Evolutionary conservation across 1,140 invertebrate genomes (phyloP).

Genomic region (Lamellibrachia luymesi): DNA sequence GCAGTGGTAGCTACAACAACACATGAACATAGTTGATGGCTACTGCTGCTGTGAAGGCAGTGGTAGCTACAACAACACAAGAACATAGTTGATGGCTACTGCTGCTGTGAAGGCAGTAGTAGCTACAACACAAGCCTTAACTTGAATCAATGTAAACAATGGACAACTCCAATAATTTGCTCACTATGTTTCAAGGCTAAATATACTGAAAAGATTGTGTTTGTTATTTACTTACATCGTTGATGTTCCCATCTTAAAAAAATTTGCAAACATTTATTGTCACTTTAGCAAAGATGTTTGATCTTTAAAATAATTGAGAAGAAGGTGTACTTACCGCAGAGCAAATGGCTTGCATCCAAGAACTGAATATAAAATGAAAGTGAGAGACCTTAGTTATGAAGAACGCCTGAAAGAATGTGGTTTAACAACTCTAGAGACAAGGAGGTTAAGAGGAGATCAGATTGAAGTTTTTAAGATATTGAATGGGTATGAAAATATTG

Average conservation of each 20-base stretch:
- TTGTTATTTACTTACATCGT: background rate
- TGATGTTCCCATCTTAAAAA: background rate
- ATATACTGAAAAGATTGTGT: no score
- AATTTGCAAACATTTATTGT: background rate
- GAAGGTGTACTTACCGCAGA: background rate
- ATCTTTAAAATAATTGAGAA: background rate
- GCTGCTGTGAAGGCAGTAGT: background rate
- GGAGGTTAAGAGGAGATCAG: no score
- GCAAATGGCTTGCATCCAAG: slow-evolving; percentile 16
- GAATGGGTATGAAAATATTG: no score
- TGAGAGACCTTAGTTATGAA: no score
- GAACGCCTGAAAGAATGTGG: no score
- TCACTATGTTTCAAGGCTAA: no score
- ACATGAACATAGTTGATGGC: background rate
- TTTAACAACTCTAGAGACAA: no score
- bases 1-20: background rate
- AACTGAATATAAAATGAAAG: slow-evolving; percentile 12
- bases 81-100: background rate
- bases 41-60: background rate
- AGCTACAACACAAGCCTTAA: background rate
- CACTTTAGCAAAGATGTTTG: background rate
- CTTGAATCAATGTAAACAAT: no score
- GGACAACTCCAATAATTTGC: no score
- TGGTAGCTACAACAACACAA: background rate
- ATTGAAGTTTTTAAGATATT: no score